A percentile compares a stretch with the other conserved stretches of the same genome.
Conservation (phyloP, 2,797 vertebrate species). For the Rhabdophis nuchalis region DNA sequence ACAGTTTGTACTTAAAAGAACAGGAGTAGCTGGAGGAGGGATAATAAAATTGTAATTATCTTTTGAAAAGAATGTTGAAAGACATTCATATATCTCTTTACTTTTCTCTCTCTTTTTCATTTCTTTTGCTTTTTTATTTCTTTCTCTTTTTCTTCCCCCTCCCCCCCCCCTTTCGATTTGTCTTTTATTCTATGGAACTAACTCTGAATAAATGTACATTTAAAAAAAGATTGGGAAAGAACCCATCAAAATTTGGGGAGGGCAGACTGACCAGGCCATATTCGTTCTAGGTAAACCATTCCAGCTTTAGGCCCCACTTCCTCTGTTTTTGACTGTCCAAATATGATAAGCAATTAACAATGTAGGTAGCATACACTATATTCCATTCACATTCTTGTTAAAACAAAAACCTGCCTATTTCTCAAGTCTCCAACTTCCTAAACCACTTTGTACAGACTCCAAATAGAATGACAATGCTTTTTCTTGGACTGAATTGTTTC, state of each 20-base stretch:
- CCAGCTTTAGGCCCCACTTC: neutral
- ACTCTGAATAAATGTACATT: neutral
- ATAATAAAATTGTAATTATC: neutral
- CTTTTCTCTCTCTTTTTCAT: neutral
- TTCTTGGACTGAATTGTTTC: neutral
- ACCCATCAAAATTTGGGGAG: neutral
- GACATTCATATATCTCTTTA: neutral
- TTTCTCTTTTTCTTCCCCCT: neutral
- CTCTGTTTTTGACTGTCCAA: neutral
- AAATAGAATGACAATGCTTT: neutral
- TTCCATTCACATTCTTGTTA: neutral
- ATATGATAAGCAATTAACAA: neutral
- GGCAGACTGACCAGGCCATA: neutral
- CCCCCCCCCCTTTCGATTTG: neutral
- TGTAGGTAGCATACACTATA: neutral
- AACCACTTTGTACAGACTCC: neutral
- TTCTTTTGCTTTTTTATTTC: neutral
- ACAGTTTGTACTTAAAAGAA: neutral
- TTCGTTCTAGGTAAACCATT: neutral
- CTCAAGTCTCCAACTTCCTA: neutral
- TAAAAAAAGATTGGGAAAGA: neutral
- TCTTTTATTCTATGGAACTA: neutral
- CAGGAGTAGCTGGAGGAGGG: neutral
- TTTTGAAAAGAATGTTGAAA: neutral
- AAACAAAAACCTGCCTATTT: neutral